Evolutionary conservation across 2,888 invertebrate genomes (phyloP).

Genomic region (Chrysotoxum bicinctum): DNA sequence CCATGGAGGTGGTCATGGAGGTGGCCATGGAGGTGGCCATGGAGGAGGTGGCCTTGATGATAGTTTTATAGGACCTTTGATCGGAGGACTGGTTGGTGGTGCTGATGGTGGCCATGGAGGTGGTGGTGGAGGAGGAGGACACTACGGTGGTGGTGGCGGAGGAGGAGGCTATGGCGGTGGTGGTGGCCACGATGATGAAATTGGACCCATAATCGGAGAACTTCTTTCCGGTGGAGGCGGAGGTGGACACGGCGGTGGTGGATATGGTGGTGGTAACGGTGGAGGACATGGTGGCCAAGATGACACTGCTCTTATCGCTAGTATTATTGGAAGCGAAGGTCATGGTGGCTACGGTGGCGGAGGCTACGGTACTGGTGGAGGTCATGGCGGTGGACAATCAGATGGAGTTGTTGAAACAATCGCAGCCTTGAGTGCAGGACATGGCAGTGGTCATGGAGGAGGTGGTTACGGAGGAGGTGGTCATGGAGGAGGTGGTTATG

Average conservation of each 20-base stretch:
- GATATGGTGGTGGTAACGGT: neutral
- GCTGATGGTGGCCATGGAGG: slow-evolving; percentile 1
- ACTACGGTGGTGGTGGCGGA: neutral
- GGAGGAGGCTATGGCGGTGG: neutral
- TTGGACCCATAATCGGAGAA: neutral
- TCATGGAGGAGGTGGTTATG: neutral
- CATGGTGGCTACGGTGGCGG: neutral
- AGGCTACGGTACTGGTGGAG: neutral
- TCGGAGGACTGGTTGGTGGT: neutral
- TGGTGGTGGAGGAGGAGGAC: neutral
- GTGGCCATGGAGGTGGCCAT: neutral
- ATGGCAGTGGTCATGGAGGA: neutral
- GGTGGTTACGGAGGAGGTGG: neutral
- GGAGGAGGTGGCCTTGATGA: neutral
- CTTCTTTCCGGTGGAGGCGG: neutral
- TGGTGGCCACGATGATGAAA: neutral
- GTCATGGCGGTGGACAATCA: slow-evolving; percentile 5
- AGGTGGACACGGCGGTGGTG: neutral
- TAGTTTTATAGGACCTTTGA: neutral
- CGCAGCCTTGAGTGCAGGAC: neutral
- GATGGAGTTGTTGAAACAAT: slow-evolving; percentile 17
- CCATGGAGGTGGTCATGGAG: neutral
- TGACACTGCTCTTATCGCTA: neutral
- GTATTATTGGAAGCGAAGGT: slow-evolving; percentile 5
- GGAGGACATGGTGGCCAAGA: slow-evolving; percentile 5